A percentile compares a stretch with the other conserved stretches of the same genome.
Conservation (phyloP, 2,113 vertebrate species). For the Benitochromis conjunctus region DNA sequence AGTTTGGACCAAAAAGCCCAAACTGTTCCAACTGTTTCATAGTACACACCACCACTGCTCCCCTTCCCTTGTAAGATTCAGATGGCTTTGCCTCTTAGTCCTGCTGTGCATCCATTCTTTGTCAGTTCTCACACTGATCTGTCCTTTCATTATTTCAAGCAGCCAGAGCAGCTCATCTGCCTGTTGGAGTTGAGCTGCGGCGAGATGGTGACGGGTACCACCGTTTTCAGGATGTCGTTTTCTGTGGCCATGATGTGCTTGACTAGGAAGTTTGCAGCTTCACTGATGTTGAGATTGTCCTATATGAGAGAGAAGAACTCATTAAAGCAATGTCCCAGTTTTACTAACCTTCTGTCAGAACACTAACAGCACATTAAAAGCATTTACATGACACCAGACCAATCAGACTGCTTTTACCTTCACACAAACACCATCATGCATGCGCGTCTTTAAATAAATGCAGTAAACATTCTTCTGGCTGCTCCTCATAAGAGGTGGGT, state of each 20-base stretch:
- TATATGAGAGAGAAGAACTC: conserved; percentile 30
- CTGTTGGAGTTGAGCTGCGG: conserved; percentile 79
- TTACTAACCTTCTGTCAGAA: neutral
- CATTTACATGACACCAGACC: neutral
- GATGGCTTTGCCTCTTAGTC: neutral
- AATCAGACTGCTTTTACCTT: accelerated
- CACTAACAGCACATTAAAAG: neutral
- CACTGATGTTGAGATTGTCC: conserved; percentile 94
- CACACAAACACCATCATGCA: neutral
- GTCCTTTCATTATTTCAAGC: conserved; percentile 71
- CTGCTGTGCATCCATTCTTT: neutral
- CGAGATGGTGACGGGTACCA: conserved; percentile 83
- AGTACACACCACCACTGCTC: neutral
- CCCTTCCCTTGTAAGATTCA: neutral
- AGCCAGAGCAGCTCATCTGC: conserved; percentile 81
- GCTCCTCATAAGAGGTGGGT: neutral
- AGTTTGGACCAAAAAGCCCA: neutral
- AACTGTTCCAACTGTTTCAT: neutral
- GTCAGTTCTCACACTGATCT: neutral
- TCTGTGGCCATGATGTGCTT: conserved; percentile 95
- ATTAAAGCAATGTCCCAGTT: neutral
- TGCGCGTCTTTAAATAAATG: neutral
- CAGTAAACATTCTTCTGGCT: neutral
- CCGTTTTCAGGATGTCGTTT: conserved; percentile 80
- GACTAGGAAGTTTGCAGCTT: conserved; percentile 92